Evolutionary conservation across 1,140 invertebrate species (phyloP).

Genomic region (Zaprionus camerounensis): DNA sequence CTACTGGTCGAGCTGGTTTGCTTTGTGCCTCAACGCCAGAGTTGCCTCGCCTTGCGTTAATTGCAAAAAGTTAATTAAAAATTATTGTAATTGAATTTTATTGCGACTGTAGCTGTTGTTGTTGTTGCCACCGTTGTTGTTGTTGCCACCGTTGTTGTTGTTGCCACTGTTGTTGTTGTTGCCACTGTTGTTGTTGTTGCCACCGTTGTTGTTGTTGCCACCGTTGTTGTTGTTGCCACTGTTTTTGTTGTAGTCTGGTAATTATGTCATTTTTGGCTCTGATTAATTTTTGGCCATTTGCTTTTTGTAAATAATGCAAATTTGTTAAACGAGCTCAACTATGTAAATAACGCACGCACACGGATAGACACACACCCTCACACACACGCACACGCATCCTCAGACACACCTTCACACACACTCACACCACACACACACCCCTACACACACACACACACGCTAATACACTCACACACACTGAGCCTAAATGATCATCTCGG

Average conservation of each 20-base stretch:
- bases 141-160: not conserved
- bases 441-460: not conserved
- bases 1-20: not conserved
- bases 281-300: conserved; percentile 53
- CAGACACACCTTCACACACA: not conserved
- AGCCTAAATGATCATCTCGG: conserved; percentile 59
- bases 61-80: conserved; percentile 74
- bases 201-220: conserved; percentile 3
- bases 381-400: not conserved
- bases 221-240: not conserved
- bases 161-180: conserved; percentile 6
- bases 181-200: not conserved
- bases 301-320: conserved; percentile 36
- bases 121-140: conserved; percentile 12
- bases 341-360: not conserved
- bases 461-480: not conserved
- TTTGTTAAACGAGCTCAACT: conserved; percentile 52
- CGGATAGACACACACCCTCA: not conserved
- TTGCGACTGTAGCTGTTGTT: conserved; percentile 34
- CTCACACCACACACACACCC: not conserved
- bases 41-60: conserved; percentile 38
- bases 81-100: conserved; percentile 74
- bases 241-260: conserved; percentile 30
- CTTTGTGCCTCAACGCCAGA: not conserved
- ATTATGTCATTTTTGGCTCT: conserved; percentile 43